phyloP scores from a whole-genome alignment of 1,140 invertebrate genomes.

The Schmidtea mediterranea region DNA sequence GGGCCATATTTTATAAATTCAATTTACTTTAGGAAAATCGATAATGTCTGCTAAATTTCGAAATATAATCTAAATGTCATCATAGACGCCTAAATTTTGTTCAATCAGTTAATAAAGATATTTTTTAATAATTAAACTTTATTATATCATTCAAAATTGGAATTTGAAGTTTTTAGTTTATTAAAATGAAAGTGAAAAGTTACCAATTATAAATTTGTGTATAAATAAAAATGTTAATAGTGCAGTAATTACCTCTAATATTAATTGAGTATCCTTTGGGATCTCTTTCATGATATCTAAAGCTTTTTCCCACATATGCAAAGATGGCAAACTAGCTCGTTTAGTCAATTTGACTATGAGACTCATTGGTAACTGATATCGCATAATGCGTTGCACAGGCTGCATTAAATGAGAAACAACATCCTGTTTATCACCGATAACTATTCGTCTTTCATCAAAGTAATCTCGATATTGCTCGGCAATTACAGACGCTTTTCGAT shows the following conservation, averaged over 20 bases:
- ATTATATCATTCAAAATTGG: too few species aligned
- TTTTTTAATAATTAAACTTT: too few species aligned
- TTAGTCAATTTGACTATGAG: conserved; percentile 1
- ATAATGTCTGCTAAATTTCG: too few species aligned
- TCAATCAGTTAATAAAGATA: too few species aligned
- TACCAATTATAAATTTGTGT: too few species aligned
- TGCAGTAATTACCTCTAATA: background rate
- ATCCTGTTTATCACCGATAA: conserved; percentile 3
- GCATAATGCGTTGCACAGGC: conserved; percentile 3
- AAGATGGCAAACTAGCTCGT: background rate
- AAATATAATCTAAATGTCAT: too few species aligned
- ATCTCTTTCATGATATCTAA: conserved; percentile 1
- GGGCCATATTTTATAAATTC: too few species aligned
- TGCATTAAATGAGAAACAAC: conserved; percentile 4
- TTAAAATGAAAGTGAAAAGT: too few species aligned
- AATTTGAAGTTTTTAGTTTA: too few species aligned
- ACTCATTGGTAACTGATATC: conserved; percentile 1
- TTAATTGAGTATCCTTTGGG: background rate
- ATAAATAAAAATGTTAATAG: too few species aligned
- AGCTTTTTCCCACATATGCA: background rate
- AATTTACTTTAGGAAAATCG: too few species aligned
- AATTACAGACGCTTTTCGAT: background rate
- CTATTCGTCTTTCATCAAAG: background rate
- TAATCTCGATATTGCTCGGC: conserved; percentile 2
- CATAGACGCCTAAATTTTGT: too few species aligned